These are phyloP conservation scores for Melolontha melolontha DNA, from an alignment of 2,888 invertebrate genomes.

Conservation along the genomic window DNA sequence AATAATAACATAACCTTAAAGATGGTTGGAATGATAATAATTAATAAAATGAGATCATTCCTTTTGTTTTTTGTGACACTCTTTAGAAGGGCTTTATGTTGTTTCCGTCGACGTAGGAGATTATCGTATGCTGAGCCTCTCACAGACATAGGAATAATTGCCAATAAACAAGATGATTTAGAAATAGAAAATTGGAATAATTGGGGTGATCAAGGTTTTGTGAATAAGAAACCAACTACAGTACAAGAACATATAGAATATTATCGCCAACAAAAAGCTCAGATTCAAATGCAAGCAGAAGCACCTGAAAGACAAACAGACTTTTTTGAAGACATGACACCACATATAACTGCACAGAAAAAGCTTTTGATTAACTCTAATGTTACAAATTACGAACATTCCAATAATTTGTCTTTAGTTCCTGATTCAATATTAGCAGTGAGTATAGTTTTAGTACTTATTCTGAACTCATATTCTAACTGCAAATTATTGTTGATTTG, in stretches of 20 bases:
- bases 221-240: constrained; percentile 63
- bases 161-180: constrained; percentile 56
- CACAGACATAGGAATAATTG: constrained; percentile 69
- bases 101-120: constrained; percentile 70
- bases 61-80: constrained; percentile 68
- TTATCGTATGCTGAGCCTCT: constrained; percentile 70
- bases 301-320: constrained; percentile 65
- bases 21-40: constrained; percentile 61
- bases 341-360: constrained; percentile 71
- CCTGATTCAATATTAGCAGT: constrained; percentile 53
- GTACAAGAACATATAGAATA: constrained; percentile 75
- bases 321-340: constrained; percentile 74
- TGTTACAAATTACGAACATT: constrained; percentile 50
- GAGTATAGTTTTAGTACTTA: constrained; percentile 38
- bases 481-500: no score
- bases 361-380: constrained; percentile 66
- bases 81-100: constrained; percentile 72
- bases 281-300: constrained; percentile 62
- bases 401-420: constrained; percentile 54
- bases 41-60: constrained; percentile 70
- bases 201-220: constrained; percentile 69
- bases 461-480: no score
- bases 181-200: constrained; percentile 70
- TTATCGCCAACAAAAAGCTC: constrained; percentile 70
- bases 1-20: constrained; percentile 27